Evolutionary conservation across 2,113 vertebrate species (phyloP).

Genomic region (Morone saxatilis): DNA sequence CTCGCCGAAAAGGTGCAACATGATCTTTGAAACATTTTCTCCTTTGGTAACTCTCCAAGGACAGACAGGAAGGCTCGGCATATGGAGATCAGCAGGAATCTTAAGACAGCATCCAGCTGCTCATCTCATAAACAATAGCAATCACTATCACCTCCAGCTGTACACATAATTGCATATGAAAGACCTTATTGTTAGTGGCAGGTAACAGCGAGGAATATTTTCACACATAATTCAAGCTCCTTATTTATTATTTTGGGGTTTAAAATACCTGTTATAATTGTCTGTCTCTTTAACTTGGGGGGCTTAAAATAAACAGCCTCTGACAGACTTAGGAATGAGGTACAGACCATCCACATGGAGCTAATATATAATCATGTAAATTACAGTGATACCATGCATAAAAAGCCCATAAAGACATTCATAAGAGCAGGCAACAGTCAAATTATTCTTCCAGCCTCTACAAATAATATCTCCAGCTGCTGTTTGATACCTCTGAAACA

Average conservation of each 20-base stretch:
- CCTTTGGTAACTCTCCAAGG: conserved; percentile 41
- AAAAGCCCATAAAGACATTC: not conserved
- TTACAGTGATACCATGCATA: conserved; percentile 12
- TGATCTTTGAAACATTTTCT: conserved; percentile 45
- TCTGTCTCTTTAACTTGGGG: conserved; percentile 12
- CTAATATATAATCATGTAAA: conserved; percentile 46
- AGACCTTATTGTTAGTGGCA: conserved; percentile 25
- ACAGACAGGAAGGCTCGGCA: conserved; percentile 10
- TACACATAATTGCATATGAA: conserved; percentile 36
- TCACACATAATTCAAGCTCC: conserved; percentile 19
- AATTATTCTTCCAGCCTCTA: not conserved
- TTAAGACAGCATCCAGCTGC: conserved; percentile 57
- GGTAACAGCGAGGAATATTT: conserved; percentile 3
- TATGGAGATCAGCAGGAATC: conserved; percentile 52
- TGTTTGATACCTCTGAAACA: not conserved
- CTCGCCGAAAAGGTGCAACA: conserved; percentile 22
- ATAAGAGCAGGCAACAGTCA: conserved; percentile 5
- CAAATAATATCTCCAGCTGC: not conserved
- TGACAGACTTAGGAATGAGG: conserved; percentile 38
- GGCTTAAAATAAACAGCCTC: conserved; percentile 24
- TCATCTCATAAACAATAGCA: conserved; percentile 59
- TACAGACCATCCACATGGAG: conserved; percentile 11
- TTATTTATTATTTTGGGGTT: conserved; percentile 30
- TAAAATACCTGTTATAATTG: conserved; percentile 34
- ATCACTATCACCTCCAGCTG: conserved; percentile 56